A percentile compares a stretch with the other conserved stretches of the same genome.
These are phyloP conservation scores for Cyrtodaria siliqua DNA, from an alignment of 2,888 invertebrate species.

Conservation along the genomic window DNA sequence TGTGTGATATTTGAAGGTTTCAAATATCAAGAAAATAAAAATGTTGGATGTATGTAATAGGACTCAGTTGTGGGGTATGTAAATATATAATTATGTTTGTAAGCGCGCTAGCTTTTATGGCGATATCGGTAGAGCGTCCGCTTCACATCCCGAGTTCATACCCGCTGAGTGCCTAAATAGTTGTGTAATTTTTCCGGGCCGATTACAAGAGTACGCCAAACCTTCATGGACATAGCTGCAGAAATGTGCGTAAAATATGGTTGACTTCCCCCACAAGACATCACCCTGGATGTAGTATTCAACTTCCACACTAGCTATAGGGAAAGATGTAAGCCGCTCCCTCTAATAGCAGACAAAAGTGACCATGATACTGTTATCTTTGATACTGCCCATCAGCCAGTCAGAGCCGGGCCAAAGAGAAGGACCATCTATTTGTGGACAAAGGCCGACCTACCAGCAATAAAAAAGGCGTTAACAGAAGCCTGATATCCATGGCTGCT, in stretches of 20 bases:
- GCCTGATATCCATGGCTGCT: too few species aligned
- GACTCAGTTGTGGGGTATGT: too few species aligned
- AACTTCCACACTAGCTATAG: slow-evolving; percentile 39
- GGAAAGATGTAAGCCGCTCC: too few species aligned
- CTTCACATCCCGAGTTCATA: too few species aligned
- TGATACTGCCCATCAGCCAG: slow-evolving; percentile 20
- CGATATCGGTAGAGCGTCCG: too few species aligned
- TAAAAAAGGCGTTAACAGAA: slow-evolving; percentile 12
- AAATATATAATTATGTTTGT: too few species aligned
- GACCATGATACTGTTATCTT: slow-evolving; percentile 49
- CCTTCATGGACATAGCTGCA: slow-evolving; percentile 25
- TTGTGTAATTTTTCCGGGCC: too few species aligned
- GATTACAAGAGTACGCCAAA: slow-evolving; percentile 21
- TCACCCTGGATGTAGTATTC: slow-evolving; percentile 36
- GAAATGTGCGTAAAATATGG: slow-evolving; percentile 30
- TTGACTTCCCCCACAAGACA: slow-evolving; percentile 44
- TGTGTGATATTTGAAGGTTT: too few species aligned
- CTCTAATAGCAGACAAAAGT: slow-evolving; percentile 35
- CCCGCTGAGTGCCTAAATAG: too few species aligned
- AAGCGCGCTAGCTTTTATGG: too few species aligned
- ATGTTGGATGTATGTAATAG: too few species aligned
- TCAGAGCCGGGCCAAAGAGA: slow-evolving; percentile 26
- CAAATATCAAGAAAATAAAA: too few species aligned
- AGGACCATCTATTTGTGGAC: slow-evolving; percentile 41
- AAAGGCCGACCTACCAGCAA: slow-evolving; percentile 18